A percentile compares a stretch with the other conserved stretches of the same genome.
phyloP scores from a whole-genome alignment of 2,888 invertebrate species.

The Phyto melanocephala region DNA sequence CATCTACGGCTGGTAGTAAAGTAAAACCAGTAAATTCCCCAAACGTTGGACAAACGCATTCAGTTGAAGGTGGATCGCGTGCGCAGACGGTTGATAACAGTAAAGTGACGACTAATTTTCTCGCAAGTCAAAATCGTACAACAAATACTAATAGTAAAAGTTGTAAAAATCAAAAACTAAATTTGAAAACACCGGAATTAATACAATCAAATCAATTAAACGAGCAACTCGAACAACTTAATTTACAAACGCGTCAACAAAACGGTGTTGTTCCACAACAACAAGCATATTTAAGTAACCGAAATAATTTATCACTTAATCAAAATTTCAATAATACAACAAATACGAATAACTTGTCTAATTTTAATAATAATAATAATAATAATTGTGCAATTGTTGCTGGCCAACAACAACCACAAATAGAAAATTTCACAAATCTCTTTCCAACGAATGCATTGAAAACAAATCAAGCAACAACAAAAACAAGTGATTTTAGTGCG shows the following conservation, averaged over 20 bases:
- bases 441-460: constrained; percentile 23
- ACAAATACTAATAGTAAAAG: constrained; percentile 28
- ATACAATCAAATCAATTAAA: constrained; percentile 69
- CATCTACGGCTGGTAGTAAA: constrained; percentile 54
- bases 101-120: constrained; percentile 3
- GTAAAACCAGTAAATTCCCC: constrained; percentile 68
- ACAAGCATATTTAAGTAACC: constrained; percentile 41
- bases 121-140: constrained; percentile 44
- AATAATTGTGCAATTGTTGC: constrained; percentile 56
- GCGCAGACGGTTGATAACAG: constrained; percentile 72
- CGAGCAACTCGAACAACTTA: constrained; percentile 57
- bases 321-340: not conserved
- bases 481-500: constrained; percentile 30
- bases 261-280: constrained; percentile 44
- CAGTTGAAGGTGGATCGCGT: constrained; percentile 79
- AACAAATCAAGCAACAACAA: constrained; percentile 24
- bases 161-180: constrained; percentile 57
- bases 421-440: constrained; percentile 43
- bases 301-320: not conserved
- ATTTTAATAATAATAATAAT: constrained; percentile 7
- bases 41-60: constrained; percentile 70
- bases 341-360: constrained; percentile 20
- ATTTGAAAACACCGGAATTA: constrained; percentile 54
- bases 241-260: constrained; percentile 60
- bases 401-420: constrained; percentile 66